Percentiles rank a stretch among this genome's conserved stretches.
These are phyloP conservation scores for Trachurus trachurus DNA, from an alignment of 2,797 vertebrate species.

Conservation along the genomic window DNA sequence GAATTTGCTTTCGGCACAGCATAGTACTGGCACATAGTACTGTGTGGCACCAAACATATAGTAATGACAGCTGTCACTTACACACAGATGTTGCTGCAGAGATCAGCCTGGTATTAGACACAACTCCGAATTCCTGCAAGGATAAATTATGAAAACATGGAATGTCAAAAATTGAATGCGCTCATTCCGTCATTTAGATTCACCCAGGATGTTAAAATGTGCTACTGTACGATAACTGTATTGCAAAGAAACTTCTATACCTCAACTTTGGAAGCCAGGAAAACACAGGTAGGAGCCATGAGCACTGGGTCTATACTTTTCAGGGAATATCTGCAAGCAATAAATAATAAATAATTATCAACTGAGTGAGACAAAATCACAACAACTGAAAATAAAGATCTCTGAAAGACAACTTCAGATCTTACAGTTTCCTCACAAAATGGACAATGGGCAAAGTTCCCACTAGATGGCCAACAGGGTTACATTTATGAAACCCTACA, in stretches of 20 bases:
- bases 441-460: not conserved
- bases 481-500: not conserved
- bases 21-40: too few species aligned
- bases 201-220: not conserved
- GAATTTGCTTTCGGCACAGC: too few species aligned
- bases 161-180: not conserved
- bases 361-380: not conserved
- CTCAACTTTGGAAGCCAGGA: conserved; percentile 99
- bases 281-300: conserved; percentile 99
- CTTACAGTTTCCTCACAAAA: not conserved
- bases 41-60: too few species aligned
- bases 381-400: not conserved
- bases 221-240: not conserved
- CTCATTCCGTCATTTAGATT: not conserved
- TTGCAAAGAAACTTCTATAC: conserved; percentile 75
- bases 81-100: conserved; percentile 99
- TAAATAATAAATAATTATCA: not conserved
- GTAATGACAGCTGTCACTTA: conserved; percentile 84
- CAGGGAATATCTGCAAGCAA: conserved; percentile 93
- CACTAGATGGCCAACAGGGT: not conserved
- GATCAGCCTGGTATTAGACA: conserved; percentile 98
- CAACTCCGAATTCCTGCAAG: conserved; percentile 97
- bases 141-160: not conserved
- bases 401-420: not conserved
- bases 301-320: conserved; percentile 99